Conservation (phyloP, 2,797 vertebrate genomes). For the Neosilurus mollespiculum region DNA sequence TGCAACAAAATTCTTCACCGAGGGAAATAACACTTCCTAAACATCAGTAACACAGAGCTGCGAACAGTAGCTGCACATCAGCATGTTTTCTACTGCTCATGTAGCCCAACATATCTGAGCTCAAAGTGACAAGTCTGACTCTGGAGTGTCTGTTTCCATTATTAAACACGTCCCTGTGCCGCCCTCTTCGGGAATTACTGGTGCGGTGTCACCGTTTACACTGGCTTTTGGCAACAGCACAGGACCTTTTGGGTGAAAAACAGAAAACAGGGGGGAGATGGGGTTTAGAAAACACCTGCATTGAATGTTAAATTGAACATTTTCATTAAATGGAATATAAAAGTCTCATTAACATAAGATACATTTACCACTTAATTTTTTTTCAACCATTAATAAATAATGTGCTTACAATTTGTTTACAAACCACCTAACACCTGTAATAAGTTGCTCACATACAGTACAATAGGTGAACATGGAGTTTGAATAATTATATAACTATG, state of each 20-base stretch:
- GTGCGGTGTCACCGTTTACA: constrained; percentile 80
- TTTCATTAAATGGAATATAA: too few species aligned
- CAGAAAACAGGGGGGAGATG: neutral
- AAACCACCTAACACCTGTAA: neutral
- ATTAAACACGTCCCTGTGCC: constrained; percentile 65
- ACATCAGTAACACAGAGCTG: constrained; percentile 66
- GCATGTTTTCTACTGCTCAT: constrained; percentile 58
- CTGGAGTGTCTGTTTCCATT: constrained; percentile 78
- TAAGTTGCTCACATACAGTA: neutral
- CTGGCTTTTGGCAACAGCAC: constrained; percentile 73
- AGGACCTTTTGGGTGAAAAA: constrained; percentile 67
- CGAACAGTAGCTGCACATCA: constrained; percentile 82
- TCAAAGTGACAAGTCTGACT: constrained; percentile 80
- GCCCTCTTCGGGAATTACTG: constrained; percentile 82
- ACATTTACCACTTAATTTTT: neutral
- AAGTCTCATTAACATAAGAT: neutral
- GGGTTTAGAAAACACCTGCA: neutral
- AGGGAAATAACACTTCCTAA: constrained; percentile 73
- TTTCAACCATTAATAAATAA: too few species aligned
- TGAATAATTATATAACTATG: too few species aligned
- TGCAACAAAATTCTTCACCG: constrained; percentile 81
- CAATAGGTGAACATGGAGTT: too few species aligned
- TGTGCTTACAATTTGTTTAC: neutral
- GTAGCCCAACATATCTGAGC: constrained; percentile 45
- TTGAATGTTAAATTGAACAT: neutral